Percentiles rank a stretch among this genome's conserved stretches.
Evolutionary conservation across 53 echinoderm and acorn worm species (phyloP).

Genomic region (Stichopus horrens): DNA sequence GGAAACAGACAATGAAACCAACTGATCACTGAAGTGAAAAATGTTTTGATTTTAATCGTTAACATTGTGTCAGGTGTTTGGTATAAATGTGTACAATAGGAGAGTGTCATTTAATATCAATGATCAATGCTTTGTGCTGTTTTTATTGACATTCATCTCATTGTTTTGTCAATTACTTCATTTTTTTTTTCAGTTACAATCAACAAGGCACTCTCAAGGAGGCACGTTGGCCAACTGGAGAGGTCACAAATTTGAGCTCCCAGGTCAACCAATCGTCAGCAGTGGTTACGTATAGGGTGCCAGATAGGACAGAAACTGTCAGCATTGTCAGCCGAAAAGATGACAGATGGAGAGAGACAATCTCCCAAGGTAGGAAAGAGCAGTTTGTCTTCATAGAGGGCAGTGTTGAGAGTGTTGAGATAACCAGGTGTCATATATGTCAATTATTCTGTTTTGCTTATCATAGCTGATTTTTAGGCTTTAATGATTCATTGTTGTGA

Average conservation of each 20-base stretch:
- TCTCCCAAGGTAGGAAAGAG: constrained; percentile 57
- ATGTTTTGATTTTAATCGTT: too few relatives aligned
- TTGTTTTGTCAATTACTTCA: neutral
- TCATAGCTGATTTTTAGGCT: too few relatives aligned
- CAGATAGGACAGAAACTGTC: constrained; percentile 55
- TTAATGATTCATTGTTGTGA: too few relatives aligned
- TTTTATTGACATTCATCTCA: neutral
- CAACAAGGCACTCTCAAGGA: constrained; percentile 58
- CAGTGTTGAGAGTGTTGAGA: too few relatives aligned
- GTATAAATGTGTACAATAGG: too few relatives aligned
- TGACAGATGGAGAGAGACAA: constrained; percentile 53
- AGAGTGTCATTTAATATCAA: too few relatives aligned
- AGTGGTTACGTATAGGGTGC: constrained; percentile 46
- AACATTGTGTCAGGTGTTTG: too few relatives aligned
- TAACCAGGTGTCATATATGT: too few relatives aligned
- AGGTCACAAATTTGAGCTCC: constrained; percentile 56
- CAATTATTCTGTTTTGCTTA: too few relatives aligned
- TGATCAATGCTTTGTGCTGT: neutral
- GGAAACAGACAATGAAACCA: too few relatives aligned
- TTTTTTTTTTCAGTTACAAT: constrained; percentile 63
- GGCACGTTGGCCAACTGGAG: constrained; percentile 65
- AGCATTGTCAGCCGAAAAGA: constrained; percentile 51
- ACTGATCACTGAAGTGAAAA: too few relatives aligned
- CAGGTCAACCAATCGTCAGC: constrained; percentile 59
- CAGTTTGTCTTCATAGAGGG: neutral